Percentiles rank a stretch among this genome's conserved stretches.
Evolutionary conservation across 2,113 vertebrate genomes (phyloP).

Genomic region (Nematolebias whitei): DNA sequence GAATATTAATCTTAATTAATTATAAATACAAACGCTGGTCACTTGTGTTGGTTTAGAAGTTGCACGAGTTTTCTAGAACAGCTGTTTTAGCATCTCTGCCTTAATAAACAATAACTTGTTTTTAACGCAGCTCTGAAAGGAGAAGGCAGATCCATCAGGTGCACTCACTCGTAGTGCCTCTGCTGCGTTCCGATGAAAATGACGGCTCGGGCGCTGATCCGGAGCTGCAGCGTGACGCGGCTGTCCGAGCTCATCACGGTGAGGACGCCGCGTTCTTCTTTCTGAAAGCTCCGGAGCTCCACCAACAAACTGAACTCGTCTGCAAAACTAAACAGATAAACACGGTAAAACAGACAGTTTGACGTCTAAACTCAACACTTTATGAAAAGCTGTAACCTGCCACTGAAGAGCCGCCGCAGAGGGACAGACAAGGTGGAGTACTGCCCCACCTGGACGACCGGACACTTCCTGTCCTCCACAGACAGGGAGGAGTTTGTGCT

Average conservation of each 20-base stretch:
- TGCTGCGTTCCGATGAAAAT: constrained; percentile 84
- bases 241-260: constrained; percentile 81
- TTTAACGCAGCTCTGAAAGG: no score
- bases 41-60: no score
- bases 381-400: constrained; percentile 62
- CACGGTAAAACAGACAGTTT: neutral
- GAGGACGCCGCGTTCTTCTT: constrained; percentile 82
- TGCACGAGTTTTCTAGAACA: no score
- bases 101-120: no score
- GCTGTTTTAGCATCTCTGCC: no score
- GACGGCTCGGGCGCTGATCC: constrained; percentile 75
- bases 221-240: constrained; percentile 84
- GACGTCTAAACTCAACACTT: no score
- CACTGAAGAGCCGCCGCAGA: constrained; percentile 77
- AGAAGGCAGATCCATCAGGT: no score
- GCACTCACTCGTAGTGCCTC: constrained; percentile 88
- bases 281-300: constrained; percentile 80
- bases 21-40: no score
- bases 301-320: constrained; percentile 87
- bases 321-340: constrained; percentile 80
- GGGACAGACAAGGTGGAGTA: constrained; percentile 85
- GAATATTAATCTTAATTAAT: no score
- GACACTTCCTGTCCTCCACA: constrained; percentile 75
- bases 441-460: constrained; percentile 81
- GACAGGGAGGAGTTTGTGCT: constrained; percentile 80